A percentile compares a stretch with the other conserved stretches of the same genome.
These are phyloP conservation scores for roundworm (Caenorhabditis elegans) DNA, from an alignment of 1,140 invertebrate species.

Conservation along the genomic window WBcel235 BX284602.5:7752501-7753000, in stretches of 20 bases:
- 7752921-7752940: slow-evolving; percentile 36
- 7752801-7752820: slow-evolving; percentile 9
- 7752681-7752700: not conserved
- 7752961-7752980: slow-evolving; percentile 65
- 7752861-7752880: not conserved
- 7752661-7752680: not conserved
- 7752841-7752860: slow-evolving; percentile 8
- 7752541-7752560: not conserved
- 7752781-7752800: not conserved
- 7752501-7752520: not conserved
- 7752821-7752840: not conserved
- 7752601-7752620: slow-evolving; percentile 16
- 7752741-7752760: not conserved
- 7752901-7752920: not conserved
- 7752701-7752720: slow-evolving; percentile 17
- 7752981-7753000: slow-evolving; percentile 60
- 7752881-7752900: not conserved
- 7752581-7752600: not conserved
- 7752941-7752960: slow-evolving; percentile 57
- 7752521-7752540: not conserved
- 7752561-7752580: not conserved
- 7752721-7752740: not conserved
- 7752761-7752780: not conserved
- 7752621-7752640: not conserved
- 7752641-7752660: not conserved